Evolutionary conservation across 2,113 vertebrate genomes (phyloP).

Genomic region (Platysteira castanea): DNA sequence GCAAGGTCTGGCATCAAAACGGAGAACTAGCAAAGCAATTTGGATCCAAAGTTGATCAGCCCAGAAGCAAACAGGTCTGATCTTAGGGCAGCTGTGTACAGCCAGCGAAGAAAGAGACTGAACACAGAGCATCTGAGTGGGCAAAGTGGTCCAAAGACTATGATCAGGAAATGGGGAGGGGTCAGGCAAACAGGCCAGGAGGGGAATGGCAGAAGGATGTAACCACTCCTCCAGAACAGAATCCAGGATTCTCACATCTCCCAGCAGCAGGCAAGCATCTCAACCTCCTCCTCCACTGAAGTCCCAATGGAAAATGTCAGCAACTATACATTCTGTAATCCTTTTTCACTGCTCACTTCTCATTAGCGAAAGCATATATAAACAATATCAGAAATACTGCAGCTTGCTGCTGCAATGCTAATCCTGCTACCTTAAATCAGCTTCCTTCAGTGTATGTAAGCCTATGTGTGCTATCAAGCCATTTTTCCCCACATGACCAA

Average conservation of each 20-base stretch:
- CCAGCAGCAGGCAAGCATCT: neutral
- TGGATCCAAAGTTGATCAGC: neutral
- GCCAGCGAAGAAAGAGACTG: neutral
- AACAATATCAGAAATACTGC: neutral
- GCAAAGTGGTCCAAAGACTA: neutral
- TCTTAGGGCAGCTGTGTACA: neutral
- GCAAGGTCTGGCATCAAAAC: neutral
- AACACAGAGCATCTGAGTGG: neutral
- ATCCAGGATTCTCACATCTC: neutral
- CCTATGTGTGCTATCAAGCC: neutral
- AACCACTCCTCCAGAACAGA: neutral
- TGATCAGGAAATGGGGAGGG: neutral
- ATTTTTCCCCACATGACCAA: neutral
- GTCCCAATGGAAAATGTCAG: neutral
- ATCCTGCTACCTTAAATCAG: neutral
- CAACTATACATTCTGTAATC: neutral
- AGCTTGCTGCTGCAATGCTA: neutral
- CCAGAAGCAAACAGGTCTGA: neutral
- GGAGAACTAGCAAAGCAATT: neutral
- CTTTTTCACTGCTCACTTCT: neutral
- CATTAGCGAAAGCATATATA: neutral
- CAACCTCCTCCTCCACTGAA: neutral
- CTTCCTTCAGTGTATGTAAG: neutral
- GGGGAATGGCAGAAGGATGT: neutral
- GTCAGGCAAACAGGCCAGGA: neutral